Percentiles rank a stretch among this genome's conserved stretches.
These are phyloP conservation scores for Porites rus DNA, from an alignment of 92 coral and sea anemone species.

Conservation along the genomic window DNA sequence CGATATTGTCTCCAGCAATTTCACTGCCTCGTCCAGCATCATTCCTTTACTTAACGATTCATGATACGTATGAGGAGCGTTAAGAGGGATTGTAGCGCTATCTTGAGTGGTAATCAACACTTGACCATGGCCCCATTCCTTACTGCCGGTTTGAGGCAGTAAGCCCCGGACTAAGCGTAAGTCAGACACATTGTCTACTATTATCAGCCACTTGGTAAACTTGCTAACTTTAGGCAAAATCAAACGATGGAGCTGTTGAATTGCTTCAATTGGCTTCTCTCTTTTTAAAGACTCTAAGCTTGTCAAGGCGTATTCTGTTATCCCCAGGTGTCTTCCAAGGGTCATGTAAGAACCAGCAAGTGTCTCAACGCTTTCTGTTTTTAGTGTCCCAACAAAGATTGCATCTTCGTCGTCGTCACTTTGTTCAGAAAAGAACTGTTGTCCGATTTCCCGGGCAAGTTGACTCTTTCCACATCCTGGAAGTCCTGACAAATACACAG, in stretches of 20 bases:
- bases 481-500: slow-evolving; percentile 44
- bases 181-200: slow-evolving; percentile 43
- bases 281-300: slow-evolving; percentile 3
- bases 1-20: slow-evolving; percentile 42
- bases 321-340: slow-evolving; percentile 14
- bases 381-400: slow-evolving; percentile 16
- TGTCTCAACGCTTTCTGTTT: slow-evolving; percentile 27
- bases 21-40: slow-evolving; percentile 29
- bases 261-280: slow-evolving; percentile 5
- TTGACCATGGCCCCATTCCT: slow-evolving; percentile 39
- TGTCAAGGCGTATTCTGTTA: slow-evolving; percentile 7
- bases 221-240: neutral
- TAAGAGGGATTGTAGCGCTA: neutral
- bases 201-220: slow-evolving; percentile 33
- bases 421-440: slow-evolving; percentile 5
- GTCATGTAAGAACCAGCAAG: slow-evolving; percentile 4
- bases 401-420: neutral
- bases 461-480: slow-evolving; percentile 61
- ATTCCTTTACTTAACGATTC: slow-evolving; percentile 29
- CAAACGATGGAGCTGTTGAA: slow-evolving; percentile 6
- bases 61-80: neutral
- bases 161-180: slow-evolving; percentile 8
- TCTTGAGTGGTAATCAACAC: slow-evolving; percentile 50
- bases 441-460: slow-evolving; percentile 53
- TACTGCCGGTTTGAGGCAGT: slow-evolving; percentile 29